phyloP scores from a whole-genome alignment of 2,888 invertebrate genomes.

The Cheilosia impressa region DNA sequence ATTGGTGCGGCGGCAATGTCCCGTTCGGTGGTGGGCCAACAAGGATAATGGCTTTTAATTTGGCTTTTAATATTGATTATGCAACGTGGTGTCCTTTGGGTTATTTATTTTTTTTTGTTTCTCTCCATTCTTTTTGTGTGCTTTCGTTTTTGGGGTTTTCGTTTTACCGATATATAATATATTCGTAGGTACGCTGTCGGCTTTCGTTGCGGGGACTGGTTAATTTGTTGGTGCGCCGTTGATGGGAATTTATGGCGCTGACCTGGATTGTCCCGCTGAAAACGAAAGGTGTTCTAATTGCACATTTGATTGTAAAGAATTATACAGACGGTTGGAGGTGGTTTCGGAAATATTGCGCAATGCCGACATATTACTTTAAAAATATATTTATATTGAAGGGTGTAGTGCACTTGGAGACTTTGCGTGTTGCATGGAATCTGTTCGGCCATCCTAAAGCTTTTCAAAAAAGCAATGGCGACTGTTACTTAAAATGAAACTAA shows the following conservation, averaged over 20 bases:
- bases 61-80: constrained; percentile 66
- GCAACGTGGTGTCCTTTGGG: constrained; percentile 34
- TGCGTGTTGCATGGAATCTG: no score
- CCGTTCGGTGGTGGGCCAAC: constrained; percentile 3
- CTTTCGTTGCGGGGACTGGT: background rate
- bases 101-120: background rate
- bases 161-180: background rate
- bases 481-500: no score
- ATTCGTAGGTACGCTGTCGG: constrained; percentile 10
- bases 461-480: no score
- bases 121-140: no score
- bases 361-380: no score
- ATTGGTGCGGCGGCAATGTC: background rate
- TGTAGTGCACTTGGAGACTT: no score
- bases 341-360: no score
- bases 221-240: constrained; percentile 25
- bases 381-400: no score
- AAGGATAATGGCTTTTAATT: constrained; percentile 67
- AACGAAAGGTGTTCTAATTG: constrained; percentile 20
- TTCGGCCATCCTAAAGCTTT: no score
- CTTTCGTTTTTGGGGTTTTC: background rate
- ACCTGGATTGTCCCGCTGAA: constrained; percentile 10
- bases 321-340: background rate
- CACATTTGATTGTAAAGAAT: constrained; percentile 29
- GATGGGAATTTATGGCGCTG: constrained; percentile 43